A percentile compares a stretch with the other conserved stretches of the same genome.
Evolutionary conservation across 2,888 invertebrate genomes (phyloP).

Genomic region (Drosophila neutralis): DNA sequence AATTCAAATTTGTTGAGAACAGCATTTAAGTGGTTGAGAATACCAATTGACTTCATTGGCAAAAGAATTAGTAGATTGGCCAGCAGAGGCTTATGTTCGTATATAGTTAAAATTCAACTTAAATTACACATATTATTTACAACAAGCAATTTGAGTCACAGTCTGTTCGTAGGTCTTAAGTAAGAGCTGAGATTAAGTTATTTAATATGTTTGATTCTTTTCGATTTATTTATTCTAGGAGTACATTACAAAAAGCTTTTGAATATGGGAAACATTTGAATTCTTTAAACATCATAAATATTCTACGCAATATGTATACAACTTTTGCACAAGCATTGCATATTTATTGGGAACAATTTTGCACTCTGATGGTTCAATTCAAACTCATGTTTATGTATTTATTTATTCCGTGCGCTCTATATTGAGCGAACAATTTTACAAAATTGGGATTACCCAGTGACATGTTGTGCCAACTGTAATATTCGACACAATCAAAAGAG

Average conservation of each 20-base stretch:
- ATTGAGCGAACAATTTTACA: not conserved
- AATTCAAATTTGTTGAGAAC: not conserved
- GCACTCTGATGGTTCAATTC: not conserved
- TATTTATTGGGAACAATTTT: not conserved
- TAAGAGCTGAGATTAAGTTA: not conserved
- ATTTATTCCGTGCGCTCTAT: not conserved
- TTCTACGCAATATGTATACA: not conserved
- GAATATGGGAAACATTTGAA: not conserved
- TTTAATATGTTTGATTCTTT: not conserved
- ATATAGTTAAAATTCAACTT: too few relatives aligned
- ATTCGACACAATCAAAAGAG: slow-evolving; percentile 11
- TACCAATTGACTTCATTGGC: not conserved
- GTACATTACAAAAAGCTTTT: not conserved
- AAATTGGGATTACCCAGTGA: not conserved
- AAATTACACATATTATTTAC: not conserved
- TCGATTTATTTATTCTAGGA: not conserved
- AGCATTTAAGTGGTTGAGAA: not conserved
- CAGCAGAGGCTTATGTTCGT: too few relatives aligned
- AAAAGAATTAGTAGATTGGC: not conserved
- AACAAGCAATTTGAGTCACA: not conserved
- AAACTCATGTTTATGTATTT: not conserved
- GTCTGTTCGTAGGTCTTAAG: not conserved
- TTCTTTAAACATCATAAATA: not conserved
- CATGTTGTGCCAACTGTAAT: slow-evolving; percentile 5
- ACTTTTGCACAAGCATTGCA: not conserved